Base-by-base conservation (phyloP, 2,797 vertebrate species). In the Melanogrammus aeglefinus region DNA sequence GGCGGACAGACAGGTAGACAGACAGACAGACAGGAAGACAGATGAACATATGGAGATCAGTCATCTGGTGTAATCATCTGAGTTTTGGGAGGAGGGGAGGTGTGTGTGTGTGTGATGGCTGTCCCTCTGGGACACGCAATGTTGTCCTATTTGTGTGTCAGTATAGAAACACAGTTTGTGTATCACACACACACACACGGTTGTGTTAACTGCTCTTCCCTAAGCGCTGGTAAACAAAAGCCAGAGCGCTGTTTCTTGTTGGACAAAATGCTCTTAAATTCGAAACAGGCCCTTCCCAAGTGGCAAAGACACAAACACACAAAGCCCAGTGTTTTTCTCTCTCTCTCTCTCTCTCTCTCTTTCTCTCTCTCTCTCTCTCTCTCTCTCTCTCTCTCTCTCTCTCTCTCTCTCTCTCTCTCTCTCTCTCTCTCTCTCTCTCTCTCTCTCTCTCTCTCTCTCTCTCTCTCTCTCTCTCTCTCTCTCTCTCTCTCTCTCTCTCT, bases 231-330 rank as follows among this genome's bases (percentile, higher is more conserved):
- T 92, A 93, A 94, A 94, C 92, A 93, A 88, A 91, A 90, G 81
- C 83, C 82, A 75, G 89, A 85, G 87, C 3, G 47, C 66, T 85
- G 86, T 76, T 83, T 82, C 87, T 91, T 87, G 86, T 85, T 81
- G 57, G 85, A 35, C 47, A 51, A 51, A 92, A 91, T 78, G 85
- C 83, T 81, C 84, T 94, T 93, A 94, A 93, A 95, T 92, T 88
- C 84, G 81, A 92, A 76, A 78, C 93, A 93, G 92, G 86, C 86
- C 84, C 84, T 31, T 39, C 14, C 14, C 27, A 33, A 75, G 79
- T 57, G 72, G 79, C 74, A 31, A 77, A 87, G 80, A 76, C 79
- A 86, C 77, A 86, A 87, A 69, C 66, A 29, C 66, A 69, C 66
- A 69, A 27, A 69, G 66, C 66, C 66, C 47, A 51, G 47, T 27